These are phyloP conservation scores for Buphagus erythrorhynchus DNA, from an alignment of 2,797 vertebrate genomes.

Conservation along the genomic window DNA sequence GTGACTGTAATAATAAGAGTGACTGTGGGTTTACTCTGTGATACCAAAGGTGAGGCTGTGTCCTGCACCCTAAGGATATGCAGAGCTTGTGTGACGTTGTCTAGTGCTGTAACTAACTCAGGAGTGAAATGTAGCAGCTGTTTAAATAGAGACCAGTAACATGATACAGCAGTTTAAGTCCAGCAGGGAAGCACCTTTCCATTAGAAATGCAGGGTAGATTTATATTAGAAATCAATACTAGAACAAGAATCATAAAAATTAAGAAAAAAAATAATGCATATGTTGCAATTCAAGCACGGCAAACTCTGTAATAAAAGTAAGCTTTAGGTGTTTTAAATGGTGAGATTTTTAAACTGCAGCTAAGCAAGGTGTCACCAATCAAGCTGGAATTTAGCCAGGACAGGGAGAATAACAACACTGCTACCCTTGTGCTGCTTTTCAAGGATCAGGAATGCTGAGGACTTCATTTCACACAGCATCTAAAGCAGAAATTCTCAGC, in stretches of 20 bases:
- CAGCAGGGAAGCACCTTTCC: slow-evolving; percentile 12
- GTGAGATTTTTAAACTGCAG: not conserved
- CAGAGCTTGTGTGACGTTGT: not conserved
- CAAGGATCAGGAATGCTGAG: not conserved
- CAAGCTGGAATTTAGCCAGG: slow-evolving; percentile 15
- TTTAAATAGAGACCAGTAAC: slow-evolving; percentile 53
- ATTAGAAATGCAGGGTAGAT: not conserved
- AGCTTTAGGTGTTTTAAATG: not conserved
- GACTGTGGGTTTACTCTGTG: not conserved
- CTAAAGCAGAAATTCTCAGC: not conserved
- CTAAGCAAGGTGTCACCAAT: not conserved
- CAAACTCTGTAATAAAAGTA: not conserved
- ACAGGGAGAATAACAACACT: not conserved
- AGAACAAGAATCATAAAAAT: not conserved
- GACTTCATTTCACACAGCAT: not conserved
- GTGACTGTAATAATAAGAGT: not conserved
- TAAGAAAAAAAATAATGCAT: not conserved
- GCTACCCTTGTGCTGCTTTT: not conserved
- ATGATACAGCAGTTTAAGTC: not conserved
- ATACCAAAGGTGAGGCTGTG: not conserved
- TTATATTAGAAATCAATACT: not conserved
- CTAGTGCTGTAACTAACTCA: slow-evolving; percentile 1
- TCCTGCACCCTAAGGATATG: not conserved
- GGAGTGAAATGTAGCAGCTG: slow-evolving; percentile 57
- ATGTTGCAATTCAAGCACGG: not conserved